Evolutionary conservation across 2,113 vertebrate species (phyloP), one percentile per base, ranked within the genome.

Genomic region (Saguinus midas): DNA sequence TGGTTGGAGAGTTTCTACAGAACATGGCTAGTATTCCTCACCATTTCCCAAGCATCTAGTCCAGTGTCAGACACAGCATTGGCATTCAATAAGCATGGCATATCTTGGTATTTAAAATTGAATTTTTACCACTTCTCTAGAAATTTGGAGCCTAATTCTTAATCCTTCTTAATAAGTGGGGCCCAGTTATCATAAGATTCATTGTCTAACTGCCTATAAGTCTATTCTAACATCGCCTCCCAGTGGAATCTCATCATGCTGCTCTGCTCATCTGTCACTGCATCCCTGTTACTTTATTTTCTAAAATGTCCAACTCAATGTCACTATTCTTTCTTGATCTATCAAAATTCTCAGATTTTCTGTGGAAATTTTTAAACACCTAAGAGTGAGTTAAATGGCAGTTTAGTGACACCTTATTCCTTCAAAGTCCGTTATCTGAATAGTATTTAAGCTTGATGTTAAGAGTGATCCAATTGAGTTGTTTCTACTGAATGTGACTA

Each of bases 401-500:
- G 66, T 58, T 96, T 87, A 81, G 58, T 87, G 92, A 94, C 58
- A 91, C 14, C 27, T 68, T 87, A 92, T 35, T 35, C 35, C 76
- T 97, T 97, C 87, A 11, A 78, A n/a, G 45, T 87, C 43, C 90
- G 55, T 96, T 96, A 94, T 68, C 35, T 75, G 76, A 92, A 78
- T 58, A 23, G 66, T 52, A 89, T 78, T 94, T 91, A 79, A 95
- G 17, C 8, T 93, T 92, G 29, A 92, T 55, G 48, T 78, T 78
- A 43, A 92, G 55, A 87, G 13, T 84, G 12, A 95, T 37, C 58
- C 57, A 81, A 18, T 70, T 92, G 91, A 95, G 37, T 70, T 97
- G 50, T 95, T 81, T 75, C n/a, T 85, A 93, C 50, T 90, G 57
- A 40, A 89, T 84, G 55, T 92, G 96, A 90, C 94, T 83, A 96